Conservation (phyloP, 2,797 vertebrate species). For the Poecilia picta region DNA sequence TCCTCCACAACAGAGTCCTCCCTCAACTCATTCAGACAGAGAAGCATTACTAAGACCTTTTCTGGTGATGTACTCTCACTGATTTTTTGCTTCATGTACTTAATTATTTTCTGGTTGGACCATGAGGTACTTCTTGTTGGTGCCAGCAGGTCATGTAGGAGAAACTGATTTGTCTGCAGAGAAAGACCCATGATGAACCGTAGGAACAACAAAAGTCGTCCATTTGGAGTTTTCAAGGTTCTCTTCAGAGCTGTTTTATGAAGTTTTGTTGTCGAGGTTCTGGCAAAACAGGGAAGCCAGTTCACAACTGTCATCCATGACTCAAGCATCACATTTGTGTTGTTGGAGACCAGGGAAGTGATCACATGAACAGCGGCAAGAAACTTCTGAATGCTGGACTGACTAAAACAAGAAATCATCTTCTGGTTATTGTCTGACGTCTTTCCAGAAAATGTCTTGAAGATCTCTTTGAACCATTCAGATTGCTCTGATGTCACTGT, state of each 20-base stretch:
- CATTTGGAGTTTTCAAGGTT: not conserved
- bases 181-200: slow-evolving; percentile 1
- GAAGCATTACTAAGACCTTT: not conserved
- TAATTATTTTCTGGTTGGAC: not conserved
- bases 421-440: not conserved
- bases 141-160: not conserved
- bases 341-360: not conserved
- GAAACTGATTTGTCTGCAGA: not conserved
- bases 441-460: not conserved
- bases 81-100: not conserved
- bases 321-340: not conserved
- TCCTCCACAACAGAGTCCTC: slow-evolving; percentile 1
- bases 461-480: not conserved
- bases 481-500: not conserved
- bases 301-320: not conserved
- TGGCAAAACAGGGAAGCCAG: not conserved
- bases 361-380: not conserved
- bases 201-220: not conserved
- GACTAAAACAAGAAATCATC: not conserved
- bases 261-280: not conserved
- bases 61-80: not conserved
- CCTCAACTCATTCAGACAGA: not conserved
- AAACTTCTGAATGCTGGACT: not conserved
- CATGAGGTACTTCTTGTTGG: not conserved
- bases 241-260: not conserved